Conservation (phyloP, 2,797 vertebrate genomes). For the Melopsittacus undulatus region DNA sequence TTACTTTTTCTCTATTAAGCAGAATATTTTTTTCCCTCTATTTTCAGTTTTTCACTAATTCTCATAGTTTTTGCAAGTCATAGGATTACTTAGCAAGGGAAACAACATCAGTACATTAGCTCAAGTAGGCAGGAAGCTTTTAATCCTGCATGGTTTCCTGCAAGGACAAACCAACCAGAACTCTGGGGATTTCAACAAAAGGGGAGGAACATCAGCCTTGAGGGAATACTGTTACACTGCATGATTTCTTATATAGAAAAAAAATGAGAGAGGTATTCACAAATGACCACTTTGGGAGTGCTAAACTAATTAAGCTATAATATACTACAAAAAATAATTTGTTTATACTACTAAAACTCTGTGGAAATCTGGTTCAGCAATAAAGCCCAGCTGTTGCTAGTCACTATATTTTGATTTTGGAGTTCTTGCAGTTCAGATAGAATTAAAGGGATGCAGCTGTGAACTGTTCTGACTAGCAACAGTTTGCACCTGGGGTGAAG, state of each 20-base stretch:
- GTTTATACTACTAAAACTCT: conserved; percentile 35
- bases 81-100: neutral
- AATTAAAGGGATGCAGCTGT: conserved; percentile 17
- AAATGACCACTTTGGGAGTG: neutral
- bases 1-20: neutral
- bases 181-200: neutral
- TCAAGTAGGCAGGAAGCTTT: neutral
- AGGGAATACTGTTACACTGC: neutral
- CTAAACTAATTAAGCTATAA: neutral
- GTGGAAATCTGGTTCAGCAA: conserved; percentile 21
- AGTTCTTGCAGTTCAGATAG: conserved; percentile 27
- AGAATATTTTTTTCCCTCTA: neutral
- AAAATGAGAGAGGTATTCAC: neutral
- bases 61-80: neutral
- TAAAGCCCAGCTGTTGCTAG: conserved; percentile 49
- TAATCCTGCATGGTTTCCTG: neutral
- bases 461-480: neutral
- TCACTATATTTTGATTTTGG: conserved; percentile 17
- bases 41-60: neutral
- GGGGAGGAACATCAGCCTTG: neutral
- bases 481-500: conserved; percentile 21
- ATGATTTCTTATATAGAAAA: neutral
- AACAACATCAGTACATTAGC: neutral
- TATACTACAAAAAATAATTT: conserved; percentile 52
- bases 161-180: neutral